Evolutionary conservation across 2,797 vertebrate species (phyloP).

Genomic region (Myotis pilosus): DNA sequence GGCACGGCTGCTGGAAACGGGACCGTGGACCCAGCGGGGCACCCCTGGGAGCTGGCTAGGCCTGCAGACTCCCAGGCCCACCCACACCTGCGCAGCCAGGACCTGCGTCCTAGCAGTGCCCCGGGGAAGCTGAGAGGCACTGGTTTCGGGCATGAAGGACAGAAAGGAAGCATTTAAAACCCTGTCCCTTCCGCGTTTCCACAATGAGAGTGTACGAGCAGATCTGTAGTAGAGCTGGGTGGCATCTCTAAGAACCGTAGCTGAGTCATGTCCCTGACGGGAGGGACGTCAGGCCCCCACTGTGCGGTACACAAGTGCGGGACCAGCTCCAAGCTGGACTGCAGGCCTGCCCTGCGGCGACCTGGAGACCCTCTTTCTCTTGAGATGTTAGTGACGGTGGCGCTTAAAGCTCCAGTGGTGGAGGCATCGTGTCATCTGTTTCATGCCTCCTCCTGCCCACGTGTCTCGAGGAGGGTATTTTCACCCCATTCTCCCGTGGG

Average conservation of each 20-base stretch:
- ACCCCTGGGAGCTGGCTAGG: too few species aligned
- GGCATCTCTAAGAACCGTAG: neutral
- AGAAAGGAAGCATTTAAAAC: neutral
- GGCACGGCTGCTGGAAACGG: neutral
- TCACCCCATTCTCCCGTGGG: fast-evolving
- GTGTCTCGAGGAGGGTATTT: neutral
- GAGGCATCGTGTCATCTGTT: fast-evolving
- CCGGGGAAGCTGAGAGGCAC: fast-evolving
- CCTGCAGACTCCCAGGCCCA: neutral
- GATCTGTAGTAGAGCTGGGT: too few species aligned
- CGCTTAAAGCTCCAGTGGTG: fast-evolving
- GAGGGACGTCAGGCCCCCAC: fast-evolving
- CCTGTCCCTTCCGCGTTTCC: neutral
- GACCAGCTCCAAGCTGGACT: fast-evolving
- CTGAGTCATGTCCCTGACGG: neutral
- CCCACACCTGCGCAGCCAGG: neutral
- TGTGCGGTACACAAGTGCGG: too few species aligned
- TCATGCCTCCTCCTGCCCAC: neutral
- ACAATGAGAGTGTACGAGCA: fast-evolving
- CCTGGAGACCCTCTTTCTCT: neutral
- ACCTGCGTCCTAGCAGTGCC: neutral
- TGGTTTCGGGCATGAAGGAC: neutral
- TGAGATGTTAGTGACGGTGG: fast-evolving
- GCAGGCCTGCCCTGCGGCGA: fast-evolving
- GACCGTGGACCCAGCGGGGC: too few species aligned